These are phyloP conservation scores for Podabrus alpinus DNA, from an alignment of 2,888 invertebrate genomes.

Conservation along the genomic window DNA sequence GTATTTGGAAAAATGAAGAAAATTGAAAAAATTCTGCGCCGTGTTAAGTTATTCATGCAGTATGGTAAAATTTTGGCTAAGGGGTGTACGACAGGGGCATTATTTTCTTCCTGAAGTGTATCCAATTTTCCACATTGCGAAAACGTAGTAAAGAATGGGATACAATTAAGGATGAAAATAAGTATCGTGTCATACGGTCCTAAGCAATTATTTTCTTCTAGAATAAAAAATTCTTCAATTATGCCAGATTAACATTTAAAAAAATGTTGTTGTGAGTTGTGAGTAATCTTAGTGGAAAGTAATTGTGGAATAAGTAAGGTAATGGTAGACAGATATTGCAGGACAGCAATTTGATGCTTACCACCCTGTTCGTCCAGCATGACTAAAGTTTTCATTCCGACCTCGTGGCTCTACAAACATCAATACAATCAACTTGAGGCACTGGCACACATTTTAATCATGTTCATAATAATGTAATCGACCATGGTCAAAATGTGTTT, in stretches of 20 bases:
- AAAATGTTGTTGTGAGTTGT: conserved; percentile 17
- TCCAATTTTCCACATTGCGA: too few species aligned
- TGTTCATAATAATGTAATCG: conserved; percentile 18
- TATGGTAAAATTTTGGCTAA: too few species aligned
- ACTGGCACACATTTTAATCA: conserved; percentile 26
- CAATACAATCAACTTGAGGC: conserved; percentile 45
- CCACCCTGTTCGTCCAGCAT: conserved; percentile 99
- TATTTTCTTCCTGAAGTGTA: too few species aligned
- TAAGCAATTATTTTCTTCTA: too few species aligned
- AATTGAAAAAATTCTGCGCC: too few species aligned
- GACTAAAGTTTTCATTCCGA: conserved; percentile 99
- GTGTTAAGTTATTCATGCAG: not conserved
- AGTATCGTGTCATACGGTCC: too few species aligned
- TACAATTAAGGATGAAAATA: too few species aligned
- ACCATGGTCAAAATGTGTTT: conserved; percentile 28
- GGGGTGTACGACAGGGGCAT: too few species aligned
- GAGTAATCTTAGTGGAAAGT: conserved; percentile 25
- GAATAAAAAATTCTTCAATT: not conserved
- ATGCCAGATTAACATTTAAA: not conserved
- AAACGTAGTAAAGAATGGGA: too few species aligned
- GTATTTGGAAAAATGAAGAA: too few species aligned
- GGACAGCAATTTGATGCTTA: conserved; percentile 72
- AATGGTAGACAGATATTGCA: conserved; percentile 32
- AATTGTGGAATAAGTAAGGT: conserved; percentile 29
- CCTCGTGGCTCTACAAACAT: conserved; percentile 97